phyloP scores from a whole-genome alignment of 2,797 vertebrate genomes.

The Parambassis ranga region DNA sequence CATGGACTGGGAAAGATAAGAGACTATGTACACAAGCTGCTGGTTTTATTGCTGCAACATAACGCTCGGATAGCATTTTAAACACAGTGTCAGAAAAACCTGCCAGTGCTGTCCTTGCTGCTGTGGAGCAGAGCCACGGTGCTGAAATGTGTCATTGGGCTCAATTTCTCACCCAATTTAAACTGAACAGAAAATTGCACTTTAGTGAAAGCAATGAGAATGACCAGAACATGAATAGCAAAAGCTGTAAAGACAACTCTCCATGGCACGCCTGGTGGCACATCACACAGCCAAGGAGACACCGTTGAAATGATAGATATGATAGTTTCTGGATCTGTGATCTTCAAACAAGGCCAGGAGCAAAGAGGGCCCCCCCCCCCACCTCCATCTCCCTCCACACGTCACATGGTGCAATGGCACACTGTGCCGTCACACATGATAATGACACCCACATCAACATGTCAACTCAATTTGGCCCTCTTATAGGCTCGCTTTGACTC shows the following conservation, averaged over 20 bases:
- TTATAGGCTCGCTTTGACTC: conserved; percentile 67
- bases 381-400: too few relatives aligned
- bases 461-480: conserved; percentile 74
- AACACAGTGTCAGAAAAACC: conserved; percentile 62
- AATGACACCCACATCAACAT: conserved; percentile 71
- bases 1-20: conserved; percentile 73
- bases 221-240: conserved; percentile 27
- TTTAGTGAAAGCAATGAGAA: conserved; percentile 20
- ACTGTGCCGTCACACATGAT: conserved; percentile 67
- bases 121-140: conserved; percentile 37
- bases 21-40: conserved; percentile 76
- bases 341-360: conserved; percentile 44
- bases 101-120: conserved; percentile 43
- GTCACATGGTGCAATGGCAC: conserved; percentile 48
- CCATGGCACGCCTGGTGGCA: background rate
- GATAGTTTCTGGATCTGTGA: conserved; percentile 39
- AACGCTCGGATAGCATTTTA: conserved; percentile 65
- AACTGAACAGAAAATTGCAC: conserved; percentile 18
- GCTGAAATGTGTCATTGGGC: conserved; percentile 61
- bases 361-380: conserved; percentile 29
- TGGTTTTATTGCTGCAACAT: conserved; percentile 73
- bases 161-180: conserved; percentile 64
- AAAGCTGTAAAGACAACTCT: conserved; percentile 9
- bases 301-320: conserved; percentile 24
- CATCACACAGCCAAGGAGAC: conserved; percentile 25